Conservation (phyloP, 1,140 invertebrate species). For the Tetragnatha versicolor region DNA sequence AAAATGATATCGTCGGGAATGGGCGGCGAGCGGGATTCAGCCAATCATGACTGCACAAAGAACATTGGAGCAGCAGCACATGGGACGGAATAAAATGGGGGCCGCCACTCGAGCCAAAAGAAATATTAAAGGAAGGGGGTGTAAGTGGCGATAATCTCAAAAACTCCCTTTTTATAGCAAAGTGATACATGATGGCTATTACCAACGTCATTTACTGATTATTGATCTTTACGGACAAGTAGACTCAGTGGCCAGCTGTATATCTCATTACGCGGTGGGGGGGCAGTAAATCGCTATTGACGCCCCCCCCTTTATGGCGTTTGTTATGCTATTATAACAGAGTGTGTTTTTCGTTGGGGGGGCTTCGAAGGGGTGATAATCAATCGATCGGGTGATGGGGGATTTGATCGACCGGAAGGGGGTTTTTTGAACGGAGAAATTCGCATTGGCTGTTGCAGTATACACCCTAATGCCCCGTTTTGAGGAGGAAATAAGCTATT, state of each 20-base stretch:
- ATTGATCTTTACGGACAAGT: conserved; percentile 55
- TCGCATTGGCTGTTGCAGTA: too few species aligned
- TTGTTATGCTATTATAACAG: conserved; percentile 46
- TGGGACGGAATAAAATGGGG: conserved; percentile 48
- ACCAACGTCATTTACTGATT: conserved; percentile 54
- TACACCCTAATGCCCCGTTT: too few species aligned
- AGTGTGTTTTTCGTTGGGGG: conserved; percentile 18
- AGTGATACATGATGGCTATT: conserved; percentile 54
- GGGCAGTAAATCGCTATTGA: conserved; percentile 50
- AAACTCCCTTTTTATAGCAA: conserved; percentile 54
- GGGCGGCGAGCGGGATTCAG: conserved; percentile 33
- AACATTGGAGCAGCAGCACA: conserved; percentile 32
- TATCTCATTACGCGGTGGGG: conserved; percentile 35
- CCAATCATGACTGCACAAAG: conserved; percentile 53
- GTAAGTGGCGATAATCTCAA: conserved; percentile 53
- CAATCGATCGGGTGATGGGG: conserved; percentile 14
- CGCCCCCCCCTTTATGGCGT: conserved; percentile 46
- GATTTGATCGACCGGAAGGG: too few species aligned
- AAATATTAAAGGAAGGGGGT: conserved; percentile 53
- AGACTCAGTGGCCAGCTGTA: conserved; percentile 50
- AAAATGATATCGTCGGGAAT: conserved; percentile 50
- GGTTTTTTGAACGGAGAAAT: too few species aligned
- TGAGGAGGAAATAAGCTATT: too few species aligned
- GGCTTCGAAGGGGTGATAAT: conserved; percentile 25
- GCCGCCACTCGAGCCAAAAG: conserved; percentile 35